Percentiles rank a stretch among this genome's conserved stretches.
phyloP scores from a whole-genome alignment of 2,888 invertebrate species.

The Leptopilina myrica region DNA sequence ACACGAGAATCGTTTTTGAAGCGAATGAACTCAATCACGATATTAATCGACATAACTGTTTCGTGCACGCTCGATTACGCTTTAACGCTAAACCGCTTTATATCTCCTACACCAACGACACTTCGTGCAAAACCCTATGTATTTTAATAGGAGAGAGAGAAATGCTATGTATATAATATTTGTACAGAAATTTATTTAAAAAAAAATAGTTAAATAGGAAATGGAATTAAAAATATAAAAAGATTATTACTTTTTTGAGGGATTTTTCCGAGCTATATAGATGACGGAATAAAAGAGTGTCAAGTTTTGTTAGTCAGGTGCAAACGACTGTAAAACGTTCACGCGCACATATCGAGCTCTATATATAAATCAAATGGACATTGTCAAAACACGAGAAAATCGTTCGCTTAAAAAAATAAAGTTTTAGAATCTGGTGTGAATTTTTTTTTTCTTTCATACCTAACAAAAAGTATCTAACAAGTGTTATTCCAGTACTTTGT shows the following conservation, averaged over 20 bases:
- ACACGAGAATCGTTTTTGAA: conserved; percentile 23
- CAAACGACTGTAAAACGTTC: background rate
- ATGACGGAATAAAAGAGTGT: background rate
- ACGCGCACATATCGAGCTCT: background rate
- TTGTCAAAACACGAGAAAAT: conserved; percentile 4
- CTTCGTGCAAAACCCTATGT: too few relatives aligned
- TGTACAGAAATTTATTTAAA: too few relatives aligned
- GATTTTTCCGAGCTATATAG: background rate
- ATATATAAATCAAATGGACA: conserved; percentile 1
- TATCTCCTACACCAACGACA: background rate
- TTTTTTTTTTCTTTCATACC: background rate
- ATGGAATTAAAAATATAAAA: too few relatives aligned
- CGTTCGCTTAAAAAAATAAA: background rate
- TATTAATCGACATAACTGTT: conserved; percentile 29
- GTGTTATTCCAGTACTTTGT: conserved; percentile 2
- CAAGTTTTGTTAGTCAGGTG: background rate
- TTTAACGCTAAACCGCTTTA: conserved; percentile 9
- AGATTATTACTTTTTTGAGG: background rate
- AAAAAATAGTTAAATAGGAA: too few relatives aligned
- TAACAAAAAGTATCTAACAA: background rate
- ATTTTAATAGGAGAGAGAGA: background rate
- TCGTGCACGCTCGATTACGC: conserved; percentile 26
- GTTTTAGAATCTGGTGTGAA: background rate
- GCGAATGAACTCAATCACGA: conserved; percentile 29
- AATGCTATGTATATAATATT: background rate